A percentile compares a stretch with the other conserved stretches of the same genome.
Evolutionary conservation across 1,140 invertebrate species (phyloP).

Genomic region (Drosophila fuyamai): DNA sequence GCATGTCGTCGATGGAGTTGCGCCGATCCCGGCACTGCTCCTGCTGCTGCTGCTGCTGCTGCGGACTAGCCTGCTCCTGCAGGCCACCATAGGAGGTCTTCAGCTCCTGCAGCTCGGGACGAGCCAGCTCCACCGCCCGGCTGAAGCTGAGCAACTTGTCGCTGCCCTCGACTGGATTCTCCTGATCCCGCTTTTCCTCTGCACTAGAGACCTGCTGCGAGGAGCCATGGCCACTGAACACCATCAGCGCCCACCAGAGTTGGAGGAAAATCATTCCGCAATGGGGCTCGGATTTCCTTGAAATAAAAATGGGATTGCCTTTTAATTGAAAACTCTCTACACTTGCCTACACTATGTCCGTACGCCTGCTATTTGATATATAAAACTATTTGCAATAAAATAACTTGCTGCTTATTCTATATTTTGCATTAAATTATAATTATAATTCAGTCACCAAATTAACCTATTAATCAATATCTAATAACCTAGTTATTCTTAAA

Average conservation of each 20-base stretch:
- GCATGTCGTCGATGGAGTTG: slow-evolving; percentile 59
- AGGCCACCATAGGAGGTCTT: slow-evolving; percentile 24
- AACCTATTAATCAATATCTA: no score
- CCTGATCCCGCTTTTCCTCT: background rate
- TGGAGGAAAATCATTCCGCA: slow-evolving; percentile 48
- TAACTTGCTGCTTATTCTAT: no score
- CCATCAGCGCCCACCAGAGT: slow-evolving; percentile 63
- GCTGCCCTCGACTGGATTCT: background rate
- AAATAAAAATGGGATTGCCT: background rate
- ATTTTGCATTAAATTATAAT: no score
- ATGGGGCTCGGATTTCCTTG: background rate
- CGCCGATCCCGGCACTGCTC: slow-evolving; percentile 34
- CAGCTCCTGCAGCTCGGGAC: slow-evolving; percentile 44
- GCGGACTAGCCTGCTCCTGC: slow-evolving; percentile 8
- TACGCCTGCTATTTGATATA: no score
- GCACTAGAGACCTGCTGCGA: background rate
- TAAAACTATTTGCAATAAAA: no score
- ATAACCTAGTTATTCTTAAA: no score
- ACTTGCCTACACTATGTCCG: no score
- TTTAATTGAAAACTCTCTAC: background rate
- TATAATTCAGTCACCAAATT: no score
- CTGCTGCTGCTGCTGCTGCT: background rate
- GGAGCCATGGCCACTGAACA: slow-evolving; percentile 22
- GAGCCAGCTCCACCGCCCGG: slow-evolving; percentile 42
- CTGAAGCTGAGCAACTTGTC: slow-evolving; percentile 41